Evolutionary conservation across 2,797 vertebrate genomes (phyloP).

Genomic region (Onychomys leucogaster): DNA sequence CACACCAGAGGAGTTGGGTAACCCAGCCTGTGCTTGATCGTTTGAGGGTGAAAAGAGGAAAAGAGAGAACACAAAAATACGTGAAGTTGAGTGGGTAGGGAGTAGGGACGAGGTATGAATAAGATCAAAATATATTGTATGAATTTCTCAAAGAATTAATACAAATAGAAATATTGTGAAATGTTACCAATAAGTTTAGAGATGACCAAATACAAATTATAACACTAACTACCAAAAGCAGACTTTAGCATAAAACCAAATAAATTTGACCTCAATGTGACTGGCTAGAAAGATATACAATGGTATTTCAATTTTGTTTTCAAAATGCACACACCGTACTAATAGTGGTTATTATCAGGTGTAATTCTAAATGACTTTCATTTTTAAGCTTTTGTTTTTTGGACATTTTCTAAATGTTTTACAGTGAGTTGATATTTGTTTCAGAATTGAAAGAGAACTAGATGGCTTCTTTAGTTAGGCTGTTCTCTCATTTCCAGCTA

Average conservation of each 20-base stretch:
- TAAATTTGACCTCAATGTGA: conserved; percentile 57
- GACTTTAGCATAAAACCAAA: conserved; percentile 38
- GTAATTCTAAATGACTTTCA: conserved; percentile 43
- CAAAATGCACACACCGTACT: conserved; percentile 9
- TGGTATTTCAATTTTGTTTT: conserved; percentile 64
- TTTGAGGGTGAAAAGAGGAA: background rate
- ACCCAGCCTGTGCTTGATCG: background rate
- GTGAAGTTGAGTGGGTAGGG: background rate
- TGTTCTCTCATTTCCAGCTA: conserved; percentile 40
- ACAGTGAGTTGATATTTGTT: conserved; percentile 41
- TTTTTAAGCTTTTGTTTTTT: conserved; percentile 13
- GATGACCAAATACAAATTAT: conserved; percentile 27
- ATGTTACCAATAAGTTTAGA: conserved; percentile 53
- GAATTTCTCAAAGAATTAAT: background rate
- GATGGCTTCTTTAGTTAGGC: conserved; percentile 27
- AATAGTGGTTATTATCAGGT: conserved; percentile 5
- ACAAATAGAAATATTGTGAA: conserved; percentile 21
- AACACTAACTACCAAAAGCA: conserved; percentile 39
- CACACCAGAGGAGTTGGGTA: background rate
- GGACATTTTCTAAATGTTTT: conserved; percentile 38
- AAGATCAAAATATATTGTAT: background rate
- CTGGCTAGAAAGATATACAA: background rate
- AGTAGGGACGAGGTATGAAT: background rate
- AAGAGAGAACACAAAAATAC: background rate
- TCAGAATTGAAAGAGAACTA: conserved; percentile 59